Conservation (phyloP, 1,140 invertebrate species). For the Colletes latitarsis region DNA sequence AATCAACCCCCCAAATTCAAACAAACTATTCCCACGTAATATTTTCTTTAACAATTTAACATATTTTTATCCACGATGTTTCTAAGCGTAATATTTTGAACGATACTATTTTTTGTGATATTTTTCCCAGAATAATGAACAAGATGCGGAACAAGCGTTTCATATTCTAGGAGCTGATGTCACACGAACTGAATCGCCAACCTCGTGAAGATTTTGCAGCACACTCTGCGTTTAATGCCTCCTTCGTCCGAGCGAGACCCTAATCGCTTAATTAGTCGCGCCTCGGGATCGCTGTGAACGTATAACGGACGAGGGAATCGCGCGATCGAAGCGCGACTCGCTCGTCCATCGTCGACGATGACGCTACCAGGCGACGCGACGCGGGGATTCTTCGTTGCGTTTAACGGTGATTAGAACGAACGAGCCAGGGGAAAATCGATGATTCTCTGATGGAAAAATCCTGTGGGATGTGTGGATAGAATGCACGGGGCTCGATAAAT, state of each 20-base stretch:
- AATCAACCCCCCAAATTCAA: too few species aligned
- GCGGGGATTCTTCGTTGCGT: constrained; percentile 4
- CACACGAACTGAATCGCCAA: too few species aligned
- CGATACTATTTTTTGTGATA: too few species aligned
- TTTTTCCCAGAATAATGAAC: too few species aligned
- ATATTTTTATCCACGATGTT: too few species aligned
- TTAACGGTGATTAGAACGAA: constrained; percentile 35
- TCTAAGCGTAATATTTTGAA: too few species aligned
- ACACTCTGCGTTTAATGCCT: constrained; percentile 11
- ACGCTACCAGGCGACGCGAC: constrained; percentile 23
- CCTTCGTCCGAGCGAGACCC: background rate
- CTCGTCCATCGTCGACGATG: constrained; percentile 1
- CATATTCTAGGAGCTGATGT: too few species aligned
- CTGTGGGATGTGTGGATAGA: background rate
- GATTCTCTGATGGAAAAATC: background rate
- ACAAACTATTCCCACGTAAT: too few species aligned
- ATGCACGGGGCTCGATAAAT: too few species aligned
- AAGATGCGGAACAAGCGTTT: too few species aligned
- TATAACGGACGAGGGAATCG: constrained; percentile 8
- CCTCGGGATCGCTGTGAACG: background rate
- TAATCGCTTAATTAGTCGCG: constrained; percentile 60
- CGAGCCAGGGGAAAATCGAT: constrained; percentile 7
- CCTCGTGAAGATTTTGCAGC: background rate
- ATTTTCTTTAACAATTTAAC: too few species aligned
- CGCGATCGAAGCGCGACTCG: background rate